Evolutionary conservation across 2,888 invertebrate species (phyloP).

Genomic region (Caradrina kadenii): DNA sequence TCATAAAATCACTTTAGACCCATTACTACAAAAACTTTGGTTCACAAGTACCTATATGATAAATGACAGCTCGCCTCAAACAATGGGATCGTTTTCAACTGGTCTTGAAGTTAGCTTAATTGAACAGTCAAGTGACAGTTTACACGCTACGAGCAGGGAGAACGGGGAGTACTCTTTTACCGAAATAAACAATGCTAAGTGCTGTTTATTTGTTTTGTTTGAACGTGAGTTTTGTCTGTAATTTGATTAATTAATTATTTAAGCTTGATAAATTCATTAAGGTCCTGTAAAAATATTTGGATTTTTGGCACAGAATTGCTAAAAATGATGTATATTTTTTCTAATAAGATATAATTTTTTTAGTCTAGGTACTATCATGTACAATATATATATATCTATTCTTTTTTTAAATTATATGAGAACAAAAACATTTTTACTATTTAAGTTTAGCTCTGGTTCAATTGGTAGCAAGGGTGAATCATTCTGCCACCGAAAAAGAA

Average conservation of each 20-base stretch:
- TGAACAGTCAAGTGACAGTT: slow-evolving; percentile 60
- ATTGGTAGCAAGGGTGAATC: too few species aligned
- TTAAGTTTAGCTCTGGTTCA: too few species aligned
- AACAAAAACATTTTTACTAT: too few species aligned
- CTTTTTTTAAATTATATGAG: too few species aligned
- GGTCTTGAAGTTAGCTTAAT: slow-evolving; percentile 56
- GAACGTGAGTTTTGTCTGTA: slow-evolving; percentile 12
- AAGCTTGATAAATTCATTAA: background rate
- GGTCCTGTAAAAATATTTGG: background rate
- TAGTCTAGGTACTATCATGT: too few species aligned
- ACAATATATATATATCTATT: too few species aligned
- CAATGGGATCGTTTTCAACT: slow-evolving; percentile 49
- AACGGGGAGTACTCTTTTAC: slow-evolving; percentile 21
- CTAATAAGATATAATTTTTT: too few species aligned
- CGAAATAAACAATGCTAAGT: slow-evolving; percentile 33
- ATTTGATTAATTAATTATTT: slow-evolving; percentile 20
- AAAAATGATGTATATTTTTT: background rate
- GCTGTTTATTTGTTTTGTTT: slow-evolving; percentile 24
- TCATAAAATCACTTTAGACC: slow-evolving; percentile 30
- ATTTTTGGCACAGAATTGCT: background rate
- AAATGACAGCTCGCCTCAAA: slow-evolving; percentile 37
- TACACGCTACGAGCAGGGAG: slow-evolving; percentile 20
- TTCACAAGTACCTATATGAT: slow-evolving; percentile 35
- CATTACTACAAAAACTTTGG: slow-evolving; percentile 37
- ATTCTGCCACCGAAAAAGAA: too few species aligned